Conservation (phyloP, 2,113 vertebrate genomes). For the Actenoides hombroni region DNA sequence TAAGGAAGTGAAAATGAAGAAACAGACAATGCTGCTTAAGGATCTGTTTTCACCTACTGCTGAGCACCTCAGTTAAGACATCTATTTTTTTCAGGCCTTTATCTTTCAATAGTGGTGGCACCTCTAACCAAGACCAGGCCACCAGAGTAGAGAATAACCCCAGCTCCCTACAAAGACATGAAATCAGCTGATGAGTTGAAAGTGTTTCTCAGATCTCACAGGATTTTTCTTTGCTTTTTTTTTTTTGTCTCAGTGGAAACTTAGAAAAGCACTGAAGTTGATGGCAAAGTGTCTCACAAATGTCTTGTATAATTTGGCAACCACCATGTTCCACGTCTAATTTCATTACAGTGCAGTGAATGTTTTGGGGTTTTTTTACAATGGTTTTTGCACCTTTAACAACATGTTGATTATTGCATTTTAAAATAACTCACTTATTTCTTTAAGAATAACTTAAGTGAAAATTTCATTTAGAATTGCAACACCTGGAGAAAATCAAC, state of each 20-base stretch:
- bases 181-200: not conserved
- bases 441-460: constrained; percentile 10
- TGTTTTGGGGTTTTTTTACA: constrained; percentile 21
- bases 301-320: constrained; percentile 23
- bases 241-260: not conserved
- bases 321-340: not conserved
- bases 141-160: not conserved
- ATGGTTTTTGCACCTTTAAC: constrained; percentile 47
- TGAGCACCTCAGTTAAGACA: not conserved
- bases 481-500: constrained; percentile 61
- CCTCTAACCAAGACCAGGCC: not conserved
- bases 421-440: not conserved
- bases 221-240: not conserved
- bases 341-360: constrained; percentile 24
- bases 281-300: constrained; percentile 5
- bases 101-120: not conserved
- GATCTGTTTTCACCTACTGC: not conserved
- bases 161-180: not conserved
- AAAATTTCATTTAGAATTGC: constrained; percentile 58
- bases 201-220: not conserved
- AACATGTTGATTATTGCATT: constrained; percentile 5
- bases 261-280: not conserved
- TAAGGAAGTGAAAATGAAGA: not conserved
- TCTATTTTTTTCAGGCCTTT: not conserved
- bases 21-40: not conserved